Evolutionary conservation across 2,797 vertebrate genomes (phyloP), one percentile per base, ranked within the genome.

Genomic region (Carapus acus): DNA sequence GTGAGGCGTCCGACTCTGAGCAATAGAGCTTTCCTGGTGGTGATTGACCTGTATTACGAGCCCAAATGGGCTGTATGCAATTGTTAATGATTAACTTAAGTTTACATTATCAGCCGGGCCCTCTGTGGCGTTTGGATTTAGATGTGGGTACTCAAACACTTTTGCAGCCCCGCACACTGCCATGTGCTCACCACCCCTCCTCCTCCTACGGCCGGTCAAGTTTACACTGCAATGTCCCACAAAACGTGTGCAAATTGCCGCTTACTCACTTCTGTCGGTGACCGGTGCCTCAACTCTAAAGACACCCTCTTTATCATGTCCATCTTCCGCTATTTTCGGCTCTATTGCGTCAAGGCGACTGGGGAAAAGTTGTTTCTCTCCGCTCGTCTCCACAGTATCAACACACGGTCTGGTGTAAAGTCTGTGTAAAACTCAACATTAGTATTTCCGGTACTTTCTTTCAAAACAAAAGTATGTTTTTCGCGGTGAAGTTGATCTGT

Each of bases 251-350:
- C 24, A 12, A 39, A 24, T 54, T 27, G 37, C 33, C 38, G 34
- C 54, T 7, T 4, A 71, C 90, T 91, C 73, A 94, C 93, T 51
- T 94, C 92, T 18, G 89, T 84, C 44, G 92, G 92, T 22, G 90
- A 89, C 80, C 89, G 88, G 87, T 94, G 90, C 78, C 91, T 82
- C 62, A 94, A 86, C 58, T 94, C 92, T 78, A 92, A 70, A 49
- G 88, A 88, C 64, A 95, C 90, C 79, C 90, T 84, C 77, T 88
- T 92, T 80, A 91, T 90, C 90, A 95, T 92, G 54, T 92, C 89
- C 91, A 94, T 94, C 64, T 82, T 86, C 70, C 50, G 43, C 42
- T 16, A 36, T 1, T 65, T 39, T 8, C 46, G 33, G 41, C 52
- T 52, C 3, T 51, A 16, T 62, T 7, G 5, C 16, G 34, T 65